Conservation (phyloP, 1,140 invertebrate species). For the Pseudachorutes palmiensis region DNA sequence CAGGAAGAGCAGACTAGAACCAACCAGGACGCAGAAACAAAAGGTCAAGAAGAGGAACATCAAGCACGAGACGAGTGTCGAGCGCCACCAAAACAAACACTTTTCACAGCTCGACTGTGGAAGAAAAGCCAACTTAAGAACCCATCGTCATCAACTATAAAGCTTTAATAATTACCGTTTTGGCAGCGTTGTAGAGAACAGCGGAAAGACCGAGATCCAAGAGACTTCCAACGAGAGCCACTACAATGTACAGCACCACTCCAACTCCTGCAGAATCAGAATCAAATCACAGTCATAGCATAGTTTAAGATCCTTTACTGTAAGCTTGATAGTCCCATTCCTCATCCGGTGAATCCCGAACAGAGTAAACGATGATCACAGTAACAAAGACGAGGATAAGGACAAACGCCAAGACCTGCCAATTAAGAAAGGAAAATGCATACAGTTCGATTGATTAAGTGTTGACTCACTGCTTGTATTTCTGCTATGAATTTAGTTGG, state of each 20-base stretch:
- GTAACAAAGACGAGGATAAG: background rate
- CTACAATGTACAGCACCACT: background rate
- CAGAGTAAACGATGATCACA: background rate
- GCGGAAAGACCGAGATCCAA: conserved; percentile 3
- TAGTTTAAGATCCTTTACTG: background rate
- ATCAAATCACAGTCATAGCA: background rate
- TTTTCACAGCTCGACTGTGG: background rate
- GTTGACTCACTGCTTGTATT: background rate
- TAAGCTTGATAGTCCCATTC: background rate
- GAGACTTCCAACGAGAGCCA: background rate
- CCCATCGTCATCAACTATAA: background rate
- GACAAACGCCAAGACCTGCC: background rate
- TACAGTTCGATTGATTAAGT: background rate
- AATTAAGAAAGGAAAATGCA: background rate
- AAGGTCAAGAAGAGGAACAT: background rate
- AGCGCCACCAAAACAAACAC: conserved; percentile 8
- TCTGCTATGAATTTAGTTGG: conserved; percentile 10
- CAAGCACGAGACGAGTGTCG: background rate
- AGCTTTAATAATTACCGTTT: background rate
- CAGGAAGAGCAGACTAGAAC: background rate
- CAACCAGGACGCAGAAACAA: background rate
- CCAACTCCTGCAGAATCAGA: background rate
- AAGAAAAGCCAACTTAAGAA: background rate
- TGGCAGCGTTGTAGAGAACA: conserved; percentile 1
- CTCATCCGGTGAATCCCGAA: background rate